Percentiles rank a stretch among this genome's conserved stretches.
phyloP scores from a whole-genome alignment of 1,140 invertebrate genomes.

The Leptinotarsa defecta region DNA sequence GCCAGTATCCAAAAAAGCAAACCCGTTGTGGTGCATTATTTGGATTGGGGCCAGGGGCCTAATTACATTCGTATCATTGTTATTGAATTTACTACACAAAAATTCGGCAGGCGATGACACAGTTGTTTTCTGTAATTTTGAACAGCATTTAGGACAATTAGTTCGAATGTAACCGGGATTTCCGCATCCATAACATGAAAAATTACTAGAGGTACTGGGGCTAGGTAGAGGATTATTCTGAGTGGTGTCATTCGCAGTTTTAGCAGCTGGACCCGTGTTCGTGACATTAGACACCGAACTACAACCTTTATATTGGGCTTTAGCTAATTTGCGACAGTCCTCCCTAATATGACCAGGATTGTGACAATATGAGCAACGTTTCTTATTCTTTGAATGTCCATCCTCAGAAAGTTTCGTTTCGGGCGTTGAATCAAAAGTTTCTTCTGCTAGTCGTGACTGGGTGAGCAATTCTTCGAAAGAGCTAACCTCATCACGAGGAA shows the following conservation, averaged over 20 bases:
- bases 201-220: neutral
- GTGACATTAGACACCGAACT: neutral
- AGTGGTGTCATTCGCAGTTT: neutral
- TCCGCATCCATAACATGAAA: slow-evolving; percentile 23
- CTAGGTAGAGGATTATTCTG: neutral
- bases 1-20: slow-evolving; percentile 16
- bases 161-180: slow-evolving; percentile 9
- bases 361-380: slow-evolving; percentile 12
- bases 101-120: neutral
- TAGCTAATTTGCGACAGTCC: slow-evolving; percentile 4
- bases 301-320: too few relatives aligned
- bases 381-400: slow-evolving; percentile 7
- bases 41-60: neutral
- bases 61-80: too few relatives aligned
- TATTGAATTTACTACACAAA: neutral
- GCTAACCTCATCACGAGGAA: slow-evolving; percentile 17
- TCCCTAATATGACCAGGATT: slow-evolving; percentile 11
- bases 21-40: neutral
- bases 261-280: neutral
- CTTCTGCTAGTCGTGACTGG: slow-evolving; percentile 6
- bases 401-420: neutral
- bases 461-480: slow-evolving; percentile 16
- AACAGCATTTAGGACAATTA: slow-evolving; percentile 22
- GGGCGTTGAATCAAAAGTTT: neutral
- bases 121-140: too few relatives aligned